Evolutionary conservation across 2,888 invertebrate species (phyloP).

Genomic region (Eupeodes luniger): DNA sequence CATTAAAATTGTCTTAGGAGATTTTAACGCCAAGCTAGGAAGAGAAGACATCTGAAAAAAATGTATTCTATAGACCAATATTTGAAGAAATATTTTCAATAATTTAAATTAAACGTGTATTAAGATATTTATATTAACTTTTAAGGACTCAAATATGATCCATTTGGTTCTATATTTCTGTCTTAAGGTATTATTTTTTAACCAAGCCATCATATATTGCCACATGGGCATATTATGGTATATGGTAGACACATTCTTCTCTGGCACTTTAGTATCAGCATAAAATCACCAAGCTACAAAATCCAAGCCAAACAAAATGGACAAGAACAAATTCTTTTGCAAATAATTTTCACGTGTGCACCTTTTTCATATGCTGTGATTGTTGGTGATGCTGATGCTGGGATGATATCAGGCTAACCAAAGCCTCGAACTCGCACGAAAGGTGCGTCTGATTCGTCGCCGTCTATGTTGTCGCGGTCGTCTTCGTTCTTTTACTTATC

Average conservation of each 20-base stretch:
- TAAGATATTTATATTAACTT: too few relatives aligned
- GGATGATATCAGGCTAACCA: slow-evolving; percentile 32
- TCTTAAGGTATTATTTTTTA: not conserved
- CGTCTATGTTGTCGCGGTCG: not conserved
- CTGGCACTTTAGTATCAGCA: slow-evolving; percentile 17
- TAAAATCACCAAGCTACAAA: slow-evolving; percentile 11
- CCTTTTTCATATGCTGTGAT: not conserved
- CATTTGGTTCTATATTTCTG: too few relatives aligned
- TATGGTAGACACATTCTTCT: slow-evolving; percentile 4
- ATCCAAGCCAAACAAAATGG: slow-evolving; percentile 17
- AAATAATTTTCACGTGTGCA: slow-evolving; percentile 18
- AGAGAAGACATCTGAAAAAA: too few relatives aligned
- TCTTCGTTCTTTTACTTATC: not conserved
- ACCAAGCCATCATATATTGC: slow-evolving; percentile 16
- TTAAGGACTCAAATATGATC: too few relatives aligned
- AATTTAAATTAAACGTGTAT: too few relatives aligned
- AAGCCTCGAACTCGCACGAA: slow-evolving; percentile 4
- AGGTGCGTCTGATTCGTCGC: slow-evolving; percentile 33
- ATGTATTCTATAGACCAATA: too few relatives aligned
- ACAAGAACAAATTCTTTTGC: slow-evolving; percentile 25
- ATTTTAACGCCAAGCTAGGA: too few relatives aligned
- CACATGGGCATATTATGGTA: not conserved
- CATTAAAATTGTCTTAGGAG: too few relatives aligned
- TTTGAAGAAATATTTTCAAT: too few relatives aligned
- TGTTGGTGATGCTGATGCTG: slow-evolving; percentile 30